Percentiles rank a stretch among this genome's conserved stretches.
These are phyloP conservation scores for Pangasianodon hypophthalmus DNA, from an alignment of 2,113 vertebrate species.

Conservation along the genomic window DNA sequence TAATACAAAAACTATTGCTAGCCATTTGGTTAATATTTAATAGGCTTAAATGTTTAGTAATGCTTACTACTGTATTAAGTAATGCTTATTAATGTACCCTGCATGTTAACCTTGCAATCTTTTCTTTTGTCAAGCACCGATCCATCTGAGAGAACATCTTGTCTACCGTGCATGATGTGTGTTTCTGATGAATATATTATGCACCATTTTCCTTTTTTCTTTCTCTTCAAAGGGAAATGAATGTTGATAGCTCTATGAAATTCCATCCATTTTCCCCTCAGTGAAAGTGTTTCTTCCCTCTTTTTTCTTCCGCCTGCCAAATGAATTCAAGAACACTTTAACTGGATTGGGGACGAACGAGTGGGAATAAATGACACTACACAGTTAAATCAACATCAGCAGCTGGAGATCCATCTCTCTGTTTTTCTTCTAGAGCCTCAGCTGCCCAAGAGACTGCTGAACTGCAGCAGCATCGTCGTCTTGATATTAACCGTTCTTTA, in stretches of 20 bases:
- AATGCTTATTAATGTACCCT: neutral
- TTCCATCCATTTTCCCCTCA: slow-evolving; percentile 42
- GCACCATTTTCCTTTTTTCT: slow-evolving; percentile 35
- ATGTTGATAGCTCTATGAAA: slow-evolving; percentile 56
- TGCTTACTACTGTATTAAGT: neutral
- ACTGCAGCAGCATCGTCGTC: slow-evolving; percentile 67
- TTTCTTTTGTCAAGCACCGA: slow-evolving; percentile 12
- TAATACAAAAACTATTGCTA: neutral
- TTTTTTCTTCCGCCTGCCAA: slow-evolving; percentile 53
- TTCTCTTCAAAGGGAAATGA: slow-evolving; percentile 51
- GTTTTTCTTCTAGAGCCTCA: slow-evolving; percentile 54
- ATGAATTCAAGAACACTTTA: slow-evolving; percentile 73
- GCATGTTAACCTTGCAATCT: neutral
- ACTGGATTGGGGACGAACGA: slow-evolving; percentile 63
- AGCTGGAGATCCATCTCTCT: slow-evolving; percentile 61
- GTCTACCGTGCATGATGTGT: slow-evolving; percentile 45
- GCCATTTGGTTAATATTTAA: neutral
- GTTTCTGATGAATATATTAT: slow-evolving; percentile 56
- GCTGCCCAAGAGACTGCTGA: slow-evolving; percentile 62
- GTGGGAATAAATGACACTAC: slow-evolving; percentile 67
- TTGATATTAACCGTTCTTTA: slow-evolving; percentile 70
- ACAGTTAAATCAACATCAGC: slow-evolving; percentile 77
- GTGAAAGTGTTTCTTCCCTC: slow-evolving; percentile 43
- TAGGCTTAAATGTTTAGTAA: neutral
- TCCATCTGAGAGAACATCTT: slow-evolving; percentile 37